phyloP scores from a whole-genome alignment of 2,113 vertebrate genomes.

The Passerina amoena region DNA sequence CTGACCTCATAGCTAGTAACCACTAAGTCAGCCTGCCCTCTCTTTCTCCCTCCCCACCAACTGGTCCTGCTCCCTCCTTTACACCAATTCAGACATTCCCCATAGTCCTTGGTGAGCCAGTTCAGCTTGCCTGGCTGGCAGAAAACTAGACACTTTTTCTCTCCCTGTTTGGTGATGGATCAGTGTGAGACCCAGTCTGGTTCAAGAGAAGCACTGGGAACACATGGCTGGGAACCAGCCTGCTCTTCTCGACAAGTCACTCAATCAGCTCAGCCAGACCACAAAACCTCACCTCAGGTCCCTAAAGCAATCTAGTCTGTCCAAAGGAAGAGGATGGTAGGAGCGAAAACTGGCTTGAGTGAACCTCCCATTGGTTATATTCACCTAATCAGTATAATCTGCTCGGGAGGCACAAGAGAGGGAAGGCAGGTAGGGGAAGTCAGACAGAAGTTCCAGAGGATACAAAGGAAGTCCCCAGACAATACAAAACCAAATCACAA shows the following conservation, averaged over 20 bases:
- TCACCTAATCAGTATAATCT: background rate
- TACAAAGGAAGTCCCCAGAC: background rate
- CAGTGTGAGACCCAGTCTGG: background rate
- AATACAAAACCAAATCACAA: background rate
- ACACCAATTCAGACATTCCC: background rate
- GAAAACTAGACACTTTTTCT: background rate
- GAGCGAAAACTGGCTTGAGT: background rate
- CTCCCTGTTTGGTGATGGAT: background rate
- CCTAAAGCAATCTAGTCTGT: background rate
- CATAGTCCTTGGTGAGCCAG: background rate
- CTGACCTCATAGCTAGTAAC: background rate
- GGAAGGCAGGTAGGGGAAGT: background rate
- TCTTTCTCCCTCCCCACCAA: background rate
- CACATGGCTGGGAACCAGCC: background rate
- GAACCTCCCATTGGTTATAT: background rate
- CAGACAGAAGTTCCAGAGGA: background rate
- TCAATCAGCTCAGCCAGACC: background rate
- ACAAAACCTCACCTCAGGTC: background rate
- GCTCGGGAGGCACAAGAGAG: background rate
- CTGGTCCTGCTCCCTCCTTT: background rate
- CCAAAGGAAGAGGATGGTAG: background rate
- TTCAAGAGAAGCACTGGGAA: background rate
- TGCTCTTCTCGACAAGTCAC: background rate
- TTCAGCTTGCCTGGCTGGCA: background rate
- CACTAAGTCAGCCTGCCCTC: background rate